Evolutionary conservation across 1,140 invertebrate genomes (phyloP).

Genomic region (Dendroctonus ponderosae): DNA sequence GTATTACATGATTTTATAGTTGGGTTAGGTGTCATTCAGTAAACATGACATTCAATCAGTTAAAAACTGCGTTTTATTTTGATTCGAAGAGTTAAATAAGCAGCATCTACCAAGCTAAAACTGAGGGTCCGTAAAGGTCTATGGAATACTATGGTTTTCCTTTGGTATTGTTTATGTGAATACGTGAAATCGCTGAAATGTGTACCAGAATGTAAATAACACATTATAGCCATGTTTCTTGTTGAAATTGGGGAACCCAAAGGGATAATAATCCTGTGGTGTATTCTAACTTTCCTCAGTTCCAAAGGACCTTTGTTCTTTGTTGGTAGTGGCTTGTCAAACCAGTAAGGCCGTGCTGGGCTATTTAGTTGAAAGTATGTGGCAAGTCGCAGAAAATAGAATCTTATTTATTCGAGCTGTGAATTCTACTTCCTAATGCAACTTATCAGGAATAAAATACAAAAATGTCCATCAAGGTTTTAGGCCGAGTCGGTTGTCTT

Average conservation of each 20-base stretch:
- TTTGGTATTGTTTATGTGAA: background rate
- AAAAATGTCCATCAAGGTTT: constrained; percentile 16
- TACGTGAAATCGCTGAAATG: background rate
- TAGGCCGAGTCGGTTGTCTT: constrained; percentile 18
- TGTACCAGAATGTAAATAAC: background rate
- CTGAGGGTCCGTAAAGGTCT: background rate
- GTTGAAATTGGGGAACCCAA: constrained; percentile 5
- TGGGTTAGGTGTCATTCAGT: background rate
- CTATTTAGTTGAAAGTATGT: background rate
- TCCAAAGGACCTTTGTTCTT: background rate
- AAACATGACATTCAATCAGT: background rate
- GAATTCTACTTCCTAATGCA: background rate
- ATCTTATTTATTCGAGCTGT: background rate
- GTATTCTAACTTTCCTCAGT: background rate
- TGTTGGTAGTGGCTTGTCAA: background rate
- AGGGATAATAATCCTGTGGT: background rate
- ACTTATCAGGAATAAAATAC: background rate
- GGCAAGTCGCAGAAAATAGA: background rate
- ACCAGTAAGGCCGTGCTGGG: background rate
- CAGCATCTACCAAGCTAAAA: background rate
- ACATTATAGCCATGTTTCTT: background rate
- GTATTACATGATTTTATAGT: background rate
- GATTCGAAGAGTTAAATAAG: background rate
- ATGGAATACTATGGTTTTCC: background rate
- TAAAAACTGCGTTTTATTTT: background rate